A percentile compares a stretch with the other conserved stretches of the same genome.
Conservation (phyloP, 2,113 vertebrate species). For the Odontophorus gujanensis region DNA sequence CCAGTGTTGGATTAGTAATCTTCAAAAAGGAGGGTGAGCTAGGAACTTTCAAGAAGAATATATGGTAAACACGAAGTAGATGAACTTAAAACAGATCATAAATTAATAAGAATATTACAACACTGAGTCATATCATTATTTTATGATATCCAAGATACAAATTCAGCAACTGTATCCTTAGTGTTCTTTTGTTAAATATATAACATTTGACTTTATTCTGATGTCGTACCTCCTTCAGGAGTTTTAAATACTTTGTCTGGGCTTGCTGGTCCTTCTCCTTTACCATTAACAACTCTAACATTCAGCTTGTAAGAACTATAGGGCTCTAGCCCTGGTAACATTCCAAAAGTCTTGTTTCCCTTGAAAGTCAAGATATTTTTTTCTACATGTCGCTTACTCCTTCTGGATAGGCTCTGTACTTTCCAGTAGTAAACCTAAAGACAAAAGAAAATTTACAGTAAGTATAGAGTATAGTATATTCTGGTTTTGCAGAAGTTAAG, state of each 20-base stretch:
- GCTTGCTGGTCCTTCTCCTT: constrained; percentile 92
- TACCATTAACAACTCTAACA: constrained; percentile 89
- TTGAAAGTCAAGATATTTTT: constrained; percentile 89
- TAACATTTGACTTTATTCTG: neutral
- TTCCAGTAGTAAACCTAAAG: constrained; percentile 94
- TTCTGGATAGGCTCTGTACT: constrained; percentile 81
- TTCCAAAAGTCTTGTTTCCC: constrained; percentile 88
- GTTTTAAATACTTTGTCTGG: constrained; percentile 83
- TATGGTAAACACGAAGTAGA: neutral
- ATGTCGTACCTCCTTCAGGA: constrained; percentile 92
- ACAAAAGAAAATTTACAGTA: neutral
- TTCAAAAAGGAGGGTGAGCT: constrained; percentile 85
- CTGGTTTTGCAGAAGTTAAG: neutral
- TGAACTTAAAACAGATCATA: neutral
- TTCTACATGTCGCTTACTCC: constrained; percentile 85
- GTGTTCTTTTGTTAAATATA: neutral
- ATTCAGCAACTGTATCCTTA: neutral
- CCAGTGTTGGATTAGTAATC: constrained; percentile 83
- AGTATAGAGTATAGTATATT: neutral
- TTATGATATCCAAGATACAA: neutral
- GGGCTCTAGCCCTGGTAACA: constrained; percentile 89
- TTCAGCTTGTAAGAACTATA: constrained; percentile 89
- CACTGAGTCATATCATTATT: neutral
- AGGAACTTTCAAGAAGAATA: constrained; percentile 83
- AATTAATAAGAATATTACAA: neutral